Base-by-base conservation (phyloP, 2,797 vertebrate species). In the Poeciliopsis presidionis region DNA sequence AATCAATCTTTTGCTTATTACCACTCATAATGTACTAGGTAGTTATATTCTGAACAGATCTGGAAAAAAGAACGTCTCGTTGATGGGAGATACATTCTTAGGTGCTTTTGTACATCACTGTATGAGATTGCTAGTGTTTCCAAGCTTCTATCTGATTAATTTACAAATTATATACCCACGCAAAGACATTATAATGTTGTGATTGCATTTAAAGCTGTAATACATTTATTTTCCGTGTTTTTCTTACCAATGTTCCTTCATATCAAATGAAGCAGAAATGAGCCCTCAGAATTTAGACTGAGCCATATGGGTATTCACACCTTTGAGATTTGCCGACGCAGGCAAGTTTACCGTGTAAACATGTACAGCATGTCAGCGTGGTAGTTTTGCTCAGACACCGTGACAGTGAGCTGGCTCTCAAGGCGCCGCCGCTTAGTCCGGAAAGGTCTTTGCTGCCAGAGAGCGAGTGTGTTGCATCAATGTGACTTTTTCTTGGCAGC, bases 401-500 rank as follows among this genome's bases (percentile, higher is more conserved):
- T 57, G 82, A 77, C 67, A 18, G 47, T 49, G 69, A 59, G 79
- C 77, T 86, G 61, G 75, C 74, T 51, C 81, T 81, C 46, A 77
- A 80, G 81, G 78, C 86, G 74, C 57, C 22, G 45, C 77, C 65
- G 81, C 74, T 74, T 16, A 39, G 59, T 77, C 83, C 41, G 83
- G 76, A 89, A 90, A 91, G 87, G 82, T 87, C 87, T 85, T 41
- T 28, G 78, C 83, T 89, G 84, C 81, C 89, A 90, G 77, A 77
- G 36, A 65, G 70, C 22, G 77, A 86, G 84, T 83, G n/a, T 70
- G 78, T 59, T 77, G 79, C 88, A 84, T 91, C 90, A 88, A 7
- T 59, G 76, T 76, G 86, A 72, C 81, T 91, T 91, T 90, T 91
- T 77, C 82, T 81, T 82, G 87, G 82, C 91, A 86, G 87, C 81